Evolutionary conservation across 64 coral and sea anemone species (phyloP), one percentile per base, ranked within the genome.

Genomic region (Montipora capricornis): DNA sequence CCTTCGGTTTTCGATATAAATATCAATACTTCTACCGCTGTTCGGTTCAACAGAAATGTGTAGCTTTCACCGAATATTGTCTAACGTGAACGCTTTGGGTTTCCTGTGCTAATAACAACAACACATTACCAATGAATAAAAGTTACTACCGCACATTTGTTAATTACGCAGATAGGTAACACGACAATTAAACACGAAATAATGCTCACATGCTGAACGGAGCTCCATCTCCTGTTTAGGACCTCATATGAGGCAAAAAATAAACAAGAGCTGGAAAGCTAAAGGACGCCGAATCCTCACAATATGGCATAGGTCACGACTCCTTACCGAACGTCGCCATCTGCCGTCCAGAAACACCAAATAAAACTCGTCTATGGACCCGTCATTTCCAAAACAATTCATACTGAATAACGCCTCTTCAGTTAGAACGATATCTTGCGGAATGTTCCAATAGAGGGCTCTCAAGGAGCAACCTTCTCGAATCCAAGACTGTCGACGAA

Each of bases 351-450:
- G 50, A 22, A 86, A 44, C 0, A 86, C 82, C 82, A 86, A 73
- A 50, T 71, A 86, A 71, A 86, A 86, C 66, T 86, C 82, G 48
- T 86, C 82, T 51, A 86, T 5, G 44, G 82, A 86, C 9, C 82
- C 82, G 4, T 49, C 46, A 46, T 86, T 86, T 73, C 64, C 82
- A 49, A 26, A 20, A 73, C 82, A 73, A 49, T 86, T 59, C 82
- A 86, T 86, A 47, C 44, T 49, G 6, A 19, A 49, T 4, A 70
- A 20, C 0, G 29, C n/a, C 29, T 1, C 20, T 20, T 51, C 16
- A 9, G 6, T 20, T 86, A 9, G 16, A 3, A 13, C 44, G 69
- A 68, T 70, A 69, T 67, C 60, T 14, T 19, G 44, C 0, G 53
- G 13, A 44, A 66, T 8, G 15, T 15, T 48, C 13, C 14, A 17